Evolutionary conservation across 2,888 invertebrate species (phyloP).

Genomic region (Caenorhabditis panamensis): DNA sequence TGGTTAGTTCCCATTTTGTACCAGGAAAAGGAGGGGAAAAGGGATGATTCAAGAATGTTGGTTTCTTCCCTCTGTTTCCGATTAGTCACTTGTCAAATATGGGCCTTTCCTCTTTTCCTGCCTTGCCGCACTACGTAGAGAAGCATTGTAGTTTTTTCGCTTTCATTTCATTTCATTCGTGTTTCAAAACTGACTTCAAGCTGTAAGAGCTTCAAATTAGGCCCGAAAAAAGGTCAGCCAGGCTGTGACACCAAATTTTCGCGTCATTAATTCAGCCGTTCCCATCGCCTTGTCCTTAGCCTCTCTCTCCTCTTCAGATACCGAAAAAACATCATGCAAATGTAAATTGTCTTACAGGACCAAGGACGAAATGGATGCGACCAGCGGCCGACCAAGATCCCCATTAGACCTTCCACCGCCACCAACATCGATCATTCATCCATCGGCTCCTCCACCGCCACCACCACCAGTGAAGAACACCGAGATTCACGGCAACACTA

Average conservation of each 20-base stretch:
- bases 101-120: slow-evolving; percentile 1
- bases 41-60: slow-evolving; percentile 42
- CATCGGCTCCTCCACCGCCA: slow-evolving; percentile 54
- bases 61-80: slow-evolving; percentile 18
- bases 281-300: slow-evolving; percentile 23
- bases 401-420: slow-evolving; percentile 69
- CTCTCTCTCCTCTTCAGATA: background rate
- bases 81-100: slow-evolving; percentile 51
- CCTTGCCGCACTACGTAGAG: slow-evolving; percentile 4
- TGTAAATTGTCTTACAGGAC: slow-evolving; percentile 59
- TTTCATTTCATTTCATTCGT: background rate
- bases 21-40: background rate
- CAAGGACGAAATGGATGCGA: slow-evolving; percentile 61
- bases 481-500: slow-evolving; percentile 47
- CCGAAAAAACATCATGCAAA: slow-evolving; percentile 35
- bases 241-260: slow-evolving; percentile 39
- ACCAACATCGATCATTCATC: slow-evolving; percentile 56
- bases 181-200: too few relatives aligned
- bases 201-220: too few relatives aligned
- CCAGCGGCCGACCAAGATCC: slow-evolving; percentile 61
- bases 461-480: slow-evolving; percentile 56
- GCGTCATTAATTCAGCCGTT: slow-evolving; percentile 44
- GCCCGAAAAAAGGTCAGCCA: background rate
- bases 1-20: slow-evolving; percentile 14
- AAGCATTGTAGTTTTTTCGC: background rate